phyloP scores from a whole-genome alignment of 2,888 invertebrate species.

The Agapostemon virescens region DNA sequence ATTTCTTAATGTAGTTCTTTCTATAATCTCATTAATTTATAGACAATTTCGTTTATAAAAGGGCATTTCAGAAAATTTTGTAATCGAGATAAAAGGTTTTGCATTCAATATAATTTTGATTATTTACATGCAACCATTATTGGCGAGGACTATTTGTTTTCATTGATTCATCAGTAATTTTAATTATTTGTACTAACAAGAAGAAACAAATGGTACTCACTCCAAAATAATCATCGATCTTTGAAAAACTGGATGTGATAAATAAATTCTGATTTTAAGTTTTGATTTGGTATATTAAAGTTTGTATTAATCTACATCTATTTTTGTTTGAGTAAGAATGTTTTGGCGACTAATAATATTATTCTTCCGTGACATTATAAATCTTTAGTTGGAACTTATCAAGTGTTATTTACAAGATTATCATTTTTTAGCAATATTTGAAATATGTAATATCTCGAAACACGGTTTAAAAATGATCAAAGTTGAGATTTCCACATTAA shows the following conservation, averaged over 20 bases:
- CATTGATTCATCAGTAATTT: background rate
- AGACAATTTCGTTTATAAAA: background rate
- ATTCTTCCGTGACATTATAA: background rate
- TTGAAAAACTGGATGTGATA: background rate
- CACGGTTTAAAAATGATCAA: background rate
- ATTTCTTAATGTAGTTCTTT: no score
- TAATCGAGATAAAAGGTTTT: background rate
- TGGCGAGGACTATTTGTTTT: background rate
- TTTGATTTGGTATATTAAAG: background rate
- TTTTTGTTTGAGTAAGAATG: background rate
- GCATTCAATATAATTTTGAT: background rate
- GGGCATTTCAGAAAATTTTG: background rate
- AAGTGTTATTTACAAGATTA: background rate
- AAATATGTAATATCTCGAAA: slow-evolving; percentile 1
- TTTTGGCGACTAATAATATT: background rate
- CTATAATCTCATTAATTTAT: background rate
- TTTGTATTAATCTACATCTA: background rate
- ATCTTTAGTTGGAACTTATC: background rate
- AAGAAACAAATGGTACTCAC: background rate
- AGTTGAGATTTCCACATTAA: background rate
- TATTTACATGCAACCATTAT: background rate
- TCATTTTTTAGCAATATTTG: background rate
- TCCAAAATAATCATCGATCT: background rate
- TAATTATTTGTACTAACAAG: background rate
- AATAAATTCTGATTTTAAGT: background rate